phyloP scores from a whole-genome alignment of 2,113 vertebrate genomes.

The Oenanthe oenanthe region DNA sequence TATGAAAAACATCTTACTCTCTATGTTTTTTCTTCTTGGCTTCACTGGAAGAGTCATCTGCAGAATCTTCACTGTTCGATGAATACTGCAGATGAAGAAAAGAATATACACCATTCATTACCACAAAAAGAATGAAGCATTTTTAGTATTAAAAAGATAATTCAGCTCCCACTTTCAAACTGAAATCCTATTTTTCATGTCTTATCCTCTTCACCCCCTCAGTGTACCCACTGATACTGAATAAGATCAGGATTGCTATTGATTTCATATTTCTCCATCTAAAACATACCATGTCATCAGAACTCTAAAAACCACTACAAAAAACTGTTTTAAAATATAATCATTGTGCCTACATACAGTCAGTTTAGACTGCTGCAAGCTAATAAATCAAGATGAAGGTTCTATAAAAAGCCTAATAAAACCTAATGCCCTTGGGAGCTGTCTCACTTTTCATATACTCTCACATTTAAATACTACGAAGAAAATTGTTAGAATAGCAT shows the following conservation, averaged over 20 bases:
- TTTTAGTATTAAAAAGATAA: conserved; percentile 11
- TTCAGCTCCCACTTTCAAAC: neutral
- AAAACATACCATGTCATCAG: neutral
- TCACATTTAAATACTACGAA: conserved; percentile 7
- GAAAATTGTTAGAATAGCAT: neutral
- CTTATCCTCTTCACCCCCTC: neutral
- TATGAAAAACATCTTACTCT: conserved; percentile 78
- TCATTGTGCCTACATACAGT: neutral
- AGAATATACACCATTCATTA: neutral
- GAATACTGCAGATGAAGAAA: conserved; percentile 80
- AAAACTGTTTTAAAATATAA: neutral
- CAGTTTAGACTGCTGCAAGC: neutral
- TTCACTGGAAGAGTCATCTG: conserved; percentile 80
- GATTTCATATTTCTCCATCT: conserved; percentile 20
- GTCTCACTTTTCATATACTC: neutral
- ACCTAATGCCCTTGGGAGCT: neutral
- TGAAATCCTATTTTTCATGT: neutral
- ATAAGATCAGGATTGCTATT: neutral
- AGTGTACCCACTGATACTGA: neutral
- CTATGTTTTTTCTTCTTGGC: conserved; percentile 83
- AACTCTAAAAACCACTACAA: neutral
- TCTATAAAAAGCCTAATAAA: neutral
- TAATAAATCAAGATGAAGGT: conserved; percentile 8
- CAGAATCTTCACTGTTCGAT: conserved; percentile 89
- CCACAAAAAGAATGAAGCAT: neutral